A percentile compares a stretch with the other conserved stretches of the same genome.
These are phyloP conservation scores for Botrylloides violaceus DNA, from an alignment of 23 tunicate species.

Conservation along the genomic window DNA sequence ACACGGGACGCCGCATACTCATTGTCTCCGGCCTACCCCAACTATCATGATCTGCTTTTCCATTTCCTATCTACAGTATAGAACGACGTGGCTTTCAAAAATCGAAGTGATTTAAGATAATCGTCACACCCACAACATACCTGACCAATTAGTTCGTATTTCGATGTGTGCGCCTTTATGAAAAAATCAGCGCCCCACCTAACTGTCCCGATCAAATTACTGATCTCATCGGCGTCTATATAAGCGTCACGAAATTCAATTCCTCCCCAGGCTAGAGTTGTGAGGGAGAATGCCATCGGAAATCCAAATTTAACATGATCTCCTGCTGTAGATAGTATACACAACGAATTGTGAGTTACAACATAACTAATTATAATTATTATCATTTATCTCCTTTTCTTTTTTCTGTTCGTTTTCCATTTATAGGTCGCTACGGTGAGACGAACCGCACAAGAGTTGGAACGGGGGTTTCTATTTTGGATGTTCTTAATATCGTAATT, in stretches of 20 bases:
- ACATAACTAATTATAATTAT: no score
- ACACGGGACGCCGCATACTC: slow-evolving; percentile 14
- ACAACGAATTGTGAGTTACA: no score
- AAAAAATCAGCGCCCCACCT: slow-evolving; percentile 88
- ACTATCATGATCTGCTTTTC: slow-evolving; percentile 13
- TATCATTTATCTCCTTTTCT: no score
- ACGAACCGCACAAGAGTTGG: no score
- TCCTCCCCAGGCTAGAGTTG: slow-evolving; percentile 95
- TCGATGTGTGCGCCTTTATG: slow-evolving; percentile 82
- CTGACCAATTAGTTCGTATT: slow-evolving; percentile 83
- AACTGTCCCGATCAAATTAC: slow-evolving; percentile 29
- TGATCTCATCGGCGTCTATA: slow-evolving; percentile 50
- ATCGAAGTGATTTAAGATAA: background rate
- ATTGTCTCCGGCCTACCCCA: slow-evolving; percentile 24
- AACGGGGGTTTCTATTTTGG: no score
- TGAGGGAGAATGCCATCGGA: slow-evolving; percentile 98
- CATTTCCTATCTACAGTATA: slow-evolving; percentile 11
- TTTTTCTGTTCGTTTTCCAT: no score
- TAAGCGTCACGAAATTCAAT: slow-evolving; percentile 76
- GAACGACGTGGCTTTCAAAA: no score
- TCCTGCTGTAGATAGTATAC: slow-evolving; percentile 62
- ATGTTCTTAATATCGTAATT: no score
- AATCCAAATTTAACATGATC: slow-evolving; percentile 93
- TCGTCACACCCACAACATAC: slow-evolving; percentile 22
- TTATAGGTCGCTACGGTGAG: no score